These are phyloP conservation scores for Graphium colonna DNA, from an alignment of 2,888 invertebrate species.

Conservation along the genomic window DNA sequence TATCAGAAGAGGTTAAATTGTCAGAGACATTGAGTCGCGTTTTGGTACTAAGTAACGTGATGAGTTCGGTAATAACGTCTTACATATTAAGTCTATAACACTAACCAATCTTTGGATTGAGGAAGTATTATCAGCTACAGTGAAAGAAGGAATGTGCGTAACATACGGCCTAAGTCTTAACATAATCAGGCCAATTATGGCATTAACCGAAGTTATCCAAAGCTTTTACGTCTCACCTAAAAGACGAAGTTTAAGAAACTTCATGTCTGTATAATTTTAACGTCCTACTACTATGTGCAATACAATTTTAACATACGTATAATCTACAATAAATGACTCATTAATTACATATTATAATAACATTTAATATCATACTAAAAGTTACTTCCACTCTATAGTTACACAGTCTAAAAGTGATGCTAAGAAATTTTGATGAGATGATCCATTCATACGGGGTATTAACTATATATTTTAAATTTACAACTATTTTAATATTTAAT, in stretches of 20 bases:
- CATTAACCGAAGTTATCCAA: constrained; percentile 15
- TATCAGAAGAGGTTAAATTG: constrained; percentile 3
- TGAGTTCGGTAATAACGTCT: constrained; percentile 30
- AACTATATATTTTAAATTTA: constrained; percentile 42
- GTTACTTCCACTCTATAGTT: constrained; percentile 35
- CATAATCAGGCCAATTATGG: constrained; percentile 21
- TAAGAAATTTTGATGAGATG: constrained; percentile 47
- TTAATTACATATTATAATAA: constrained; percentile 51
- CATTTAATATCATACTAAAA: constrained; percentile 58
- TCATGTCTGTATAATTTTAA: constrained; percentile 32
- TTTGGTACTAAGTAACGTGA: constrained; percentile 29
- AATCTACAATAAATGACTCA: constrained; percentile 52
- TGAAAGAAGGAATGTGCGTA: constrained; percentile 65
- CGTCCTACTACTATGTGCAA: constrained; percentile 47
- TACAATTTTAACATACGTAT: constrained; percentile 43
- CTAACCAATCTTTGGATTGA: constrained; percentile 69
- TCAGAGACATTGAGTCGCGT: constrained; percentile 26
- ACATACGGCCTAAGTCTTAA: constrained; percentile 27
- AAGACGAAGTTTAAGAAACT: constrained; percentile 27
- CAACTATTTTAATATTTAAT: constrained; percentile 52
- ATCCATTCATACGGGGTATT: constrained; percentile 39
- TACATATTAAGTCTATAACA: constrained; percentile 34
- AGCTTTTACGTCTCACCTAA: constrained; percentile 3
- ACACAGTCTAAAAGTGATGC: constrained; percentile 18
- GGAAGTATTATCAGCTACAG: constrained; percentile 50